Base-by-base conservation (phyloP, 2,888 invertebrate genomes). In the Pecten maximus region DNA sequence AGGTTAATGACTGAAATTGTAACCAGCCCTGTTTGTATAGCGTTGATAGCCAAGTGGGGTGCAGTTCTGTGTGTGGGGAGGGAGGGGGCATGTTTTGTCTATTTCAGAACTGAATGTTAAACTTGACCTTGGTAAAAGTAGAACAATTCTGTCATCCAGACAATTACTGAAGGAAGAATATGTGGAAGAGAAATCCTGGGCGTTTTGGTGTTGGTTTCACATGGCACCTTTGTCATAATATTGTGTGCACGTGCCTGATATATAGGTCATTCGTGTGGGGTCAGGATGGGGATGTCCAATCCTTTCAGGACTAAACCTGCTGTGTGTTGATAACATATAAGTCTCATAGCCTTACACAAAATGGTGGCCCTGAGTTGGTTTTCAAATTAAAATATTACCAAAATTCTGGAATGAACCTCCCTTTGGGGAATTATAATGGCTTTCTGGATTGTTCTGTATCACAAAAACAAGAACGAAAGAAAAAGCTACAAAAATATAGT, bases 1-100 rank as follows among this genome's bases (percentile, higher is more conserved):
- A 35, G 74, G 6, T 74, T 74, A 74, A 74, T 74, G 74, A 15
- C 74, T 74, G 74, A 74, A 28, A 74, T 28, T 74, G 74, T 74
- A 74, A 74, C 74, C 74, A 74, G 28, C 28, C 16, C 16, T 74
- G 28, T 35, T 28, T 28, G 35, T 74, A 6, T 44, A 28, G 74
- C 10, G 74, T 35, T 35, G 74, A 35, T 35, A 74, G 54, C 54
- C 54, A n/a, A 19, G 54, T 54, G 35, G 74, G 74, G 74, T 74
- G 74, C n/a, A 54, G n/a, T 35, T 74, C 35, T 74, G 74, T 74
- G 74, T 74, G 6, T 12, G 28, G 35, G 74, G 54, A 12, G 74
- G 28, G 6, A 35, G 28, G 35, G 74, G 54, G 16, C 48, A 60
- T n/a, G 16, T 16, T 12, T 44, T 44, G 19, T 60, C 60, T 60